Percentiles rank a stretch among this genome's conserved stretches.
phyloP scores from a whole-genome alignment of 2,797 vertebrate genomes.

The Eutrigla gurnardus region DNA sequence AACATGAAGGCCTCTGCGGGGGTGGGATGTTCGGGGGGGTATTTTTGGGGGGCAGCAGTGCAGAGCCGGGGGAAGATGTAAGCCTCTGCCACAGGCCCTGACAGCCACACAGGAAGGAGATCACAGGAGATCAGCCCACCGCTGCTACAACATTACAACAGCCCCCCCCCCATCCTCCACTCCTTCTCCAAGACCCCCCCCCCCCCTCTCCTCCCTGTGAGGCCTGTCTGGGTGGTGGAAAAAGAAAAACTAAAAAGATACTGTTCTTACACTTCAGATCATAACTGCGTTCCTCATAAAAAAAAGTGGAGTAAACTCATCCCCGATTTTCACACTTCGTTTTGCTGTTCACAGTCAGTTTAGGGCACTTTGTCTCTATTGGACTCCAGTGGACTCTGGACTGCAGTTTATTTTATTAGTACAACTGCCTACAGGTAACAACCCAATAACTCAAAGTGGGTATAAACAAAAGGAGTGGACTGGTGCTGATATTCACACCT shows the following conservation, averaged over 20 bases:
- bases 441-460: conserved; percentile 2
- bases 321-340: not conserved
- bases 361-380: not conserved
- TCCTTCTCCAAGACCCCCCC: conserved; percentile 17
- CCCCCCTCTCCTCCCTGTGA: conserved; percentile 55
- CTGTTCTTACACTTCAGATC: conserved; percentile 27
- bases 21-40: conserved; percentile 66
- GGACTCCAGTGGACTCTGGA: conserved; percentile 2
- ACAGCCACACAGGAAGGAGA: conserved; percentile 86
- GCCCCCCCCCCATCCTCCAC: conserved; percentile 6
- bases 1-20: conserved; percentile 78
- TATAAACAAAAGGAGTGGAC: not conserved
- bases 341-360: not conserved
- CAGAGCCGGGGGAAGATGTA: conserved; percentile 78
- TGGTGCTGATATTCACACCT: not conserved
- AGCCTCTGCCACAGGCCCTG: conserved; percentile 80
- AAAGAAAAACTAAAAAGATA: conserved; percentile 33
- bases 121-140: conserved; percentile 80
- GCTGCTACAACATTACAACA: conserved; percentile 62
- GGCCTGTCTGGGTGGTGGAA: conserved; percentile 59
- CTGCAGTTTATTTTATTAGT: not conserved
- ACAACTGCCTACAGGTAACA: conserved; percentile 12
- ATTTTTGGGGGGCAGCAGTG: conserved; percentile 69
- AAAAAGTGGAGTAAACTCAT: not conserved
- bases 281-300: conserved; percentile 28